Evolutionary conservation across 2,888 invertebrate species (phyloP).

Genomic region (Caenorhabditis sp.): DNA sequence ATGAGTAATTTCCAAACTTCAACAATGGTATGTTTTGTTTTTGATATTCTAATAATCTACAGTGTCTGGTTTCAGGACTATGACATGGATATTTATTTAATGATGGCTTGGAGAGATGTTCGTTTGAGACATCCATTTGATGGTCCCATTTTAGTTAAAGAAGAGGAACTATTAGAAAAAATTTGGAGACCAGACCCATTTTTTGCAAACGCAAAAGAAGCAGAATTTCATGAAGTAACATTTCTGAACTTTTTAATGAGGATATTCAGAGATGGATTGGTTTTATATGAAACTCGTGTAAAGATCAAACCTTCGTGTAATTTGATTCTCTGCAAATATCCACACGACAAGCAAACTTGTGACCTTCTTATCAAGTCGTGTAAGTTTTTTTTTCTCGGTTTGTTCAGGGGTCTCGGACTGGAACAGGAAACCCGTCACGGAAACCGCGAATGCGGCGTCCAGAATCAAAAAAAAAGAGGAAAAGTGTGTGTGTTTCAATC

Average conservation of each 20-base stretch:
- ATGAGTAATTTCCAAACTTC: constrained; percentile 70
- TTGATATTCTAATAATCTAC: no score
- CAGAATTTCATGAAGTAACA: constrained; percentile 70
- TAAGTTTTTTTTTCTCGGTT: constrained; percentile 46
- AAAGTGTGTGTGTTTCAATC: no score
- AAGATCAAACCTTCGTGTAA: constrained; percentile 69
- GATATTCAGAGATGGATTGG: constrained; percentile 68
- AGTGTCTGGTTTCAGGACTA: constrained; percentile 62
- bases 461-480: no score
- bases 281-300: constrained; percentile 69
- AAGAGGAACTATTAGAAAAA: constrained; percentile 63
- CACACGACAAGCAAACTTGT: constrained; percentile 70
- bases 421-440: no score
- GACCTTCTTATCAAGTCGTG: constrained; percentile 69
- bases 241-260: constrained; percentile 70
- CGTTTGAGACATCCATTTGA: constrained; percentile 66
- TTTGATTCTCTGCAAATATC: constrained; percentile 70
- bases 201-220: constrained; percentile 70
- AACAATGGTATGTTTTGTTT: constrained; percentile 60
- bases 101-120: constrained; percentile 70
- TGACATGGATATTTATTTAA: constrained; percentile 70
- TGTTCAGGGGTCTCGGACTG: no score
- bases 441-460: no score
- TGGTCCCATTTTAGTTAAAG: constrained; percentile 68
- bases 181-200: constrained; percentile 69